These are phyloP conservation scores for Drosophila simulans DNA, from an alignment of 1,140 invertebrate species.

Conservation along the genomic window DNA sequence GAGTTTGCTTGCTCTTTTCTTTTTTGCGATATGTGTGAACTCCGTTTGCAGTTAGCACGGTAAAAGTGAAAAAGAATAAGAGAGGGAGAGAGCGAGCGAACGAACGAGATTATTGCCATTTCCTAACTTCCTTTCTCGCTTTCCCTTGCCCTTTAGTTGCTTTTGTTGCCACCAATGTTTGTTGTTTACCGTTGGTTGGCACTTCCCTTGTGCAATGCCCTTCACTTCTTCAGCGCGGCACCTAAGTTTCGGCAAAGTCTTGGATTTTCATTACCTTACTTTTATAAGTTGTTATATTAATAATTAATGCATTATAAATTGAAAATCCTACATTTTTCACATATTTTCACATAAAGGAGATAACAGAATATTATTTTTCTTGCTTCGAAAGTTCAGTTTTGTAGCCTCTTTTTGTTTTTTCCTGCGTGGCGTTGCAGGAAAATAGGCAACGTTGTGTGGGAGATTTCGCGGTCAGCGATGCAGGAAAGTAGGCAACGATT, in stretches of 20 bases:
- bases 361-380: not conserved
- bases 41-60: not conserved
- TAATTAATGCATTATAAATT: not conserved
- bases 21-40: conserved; percentile 24
- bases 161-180: conserved; percentile 7
- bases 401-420: conserved; percentile 9
- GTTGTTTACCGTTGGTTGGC: conserved; percentile 45
- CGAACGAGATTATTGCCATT: conserved; percentile 50
- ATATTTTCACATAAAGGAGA: too few relatives aligned
- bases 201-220: conserved; percentile 46
- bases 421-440: conserved; percentile 25
- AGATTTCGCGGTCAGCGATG: not conserved
- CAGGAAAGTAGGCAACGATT: conserved; percentile 59
- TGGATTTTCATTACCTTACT: not conserved
- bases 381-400: not conserved
- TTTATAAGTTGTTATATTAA: not conserved
- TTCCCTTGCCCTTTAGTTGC: not conserved
- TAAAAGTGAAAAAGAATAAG: conserved; percentile 1
- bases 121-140: conserved; percentile 28
- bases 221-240: conserved; percentile 10
- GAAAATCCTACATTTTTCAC: too few relatives aligned
- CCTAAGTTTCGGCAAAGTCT: not conserved
- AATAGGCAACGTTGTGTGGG: conserved; percentile 52
- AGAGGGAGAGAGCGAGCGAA: conserved; percentile 2
- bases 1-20: conserved; percentile 51